Base-by-base conservation (phyloP, 2,797 vertebrate genomes). In the Acrossocheilus wenchowensis region DNA sequence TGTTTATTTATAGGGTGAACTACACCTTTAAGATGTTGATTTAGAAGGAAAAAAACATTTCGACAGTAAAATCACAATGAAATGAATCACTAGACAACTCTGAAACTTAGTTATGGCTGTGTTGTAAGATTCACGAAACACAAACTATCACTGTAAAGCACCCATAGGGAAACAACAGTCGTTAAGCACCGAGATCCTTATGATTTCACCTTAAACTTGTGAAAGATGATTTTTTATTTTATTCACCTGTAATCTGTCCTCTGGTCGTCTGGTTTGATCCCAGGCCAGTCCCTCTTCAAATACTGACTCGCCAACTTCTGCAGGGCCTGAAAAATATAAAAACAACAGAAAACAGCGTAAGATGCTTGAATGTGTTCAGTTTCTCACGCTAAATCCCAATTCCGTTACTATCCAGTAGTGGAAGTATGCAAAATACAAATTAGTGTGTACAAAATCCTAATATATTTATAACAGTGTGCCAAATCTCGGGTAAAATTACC, bases 281-380 rank as follows among this genome's bases (percentile, higher is more conserved):
- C 97, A 80, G 97, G 97, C 98, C 98, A 99, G 92, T 99, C 98
- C 93, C 97, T 97, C 95, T 98, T 99, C 85, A 99, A 94, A 93
- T 99, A 99, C 73, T 99, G 98, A 93, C 97, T 97, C 45, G 98
- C 97, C 94, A 99, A 93, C 91, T 99, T 99, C 95, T 99, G 98
- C 88, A 99, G 96, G 91, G 97, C 98, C 98, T 99, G 92, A 82
- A 90, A 86, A 60, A 84, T 39, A 86, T 2, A 71, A 19, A 60
- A 64, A 66, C 54, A 87, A 81, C 88, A 88, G 30, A 90, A 64
- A 81, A 11, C 39, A 4, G 1, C 19, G 19, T 81, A 68, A 88
- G 73, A 80, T 10, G 54, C 78, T 54, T n/a, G 45, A 54, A 48
- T 36, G 48, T 48, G 64, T 80, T 83, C 50, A 15, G 14, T 4